Percentiles rank a stretch among this genome's conserved stretches.
Conservation (phyloP, 2,797 vertebrate species). For the Megaceryle alcyon region DNA sequence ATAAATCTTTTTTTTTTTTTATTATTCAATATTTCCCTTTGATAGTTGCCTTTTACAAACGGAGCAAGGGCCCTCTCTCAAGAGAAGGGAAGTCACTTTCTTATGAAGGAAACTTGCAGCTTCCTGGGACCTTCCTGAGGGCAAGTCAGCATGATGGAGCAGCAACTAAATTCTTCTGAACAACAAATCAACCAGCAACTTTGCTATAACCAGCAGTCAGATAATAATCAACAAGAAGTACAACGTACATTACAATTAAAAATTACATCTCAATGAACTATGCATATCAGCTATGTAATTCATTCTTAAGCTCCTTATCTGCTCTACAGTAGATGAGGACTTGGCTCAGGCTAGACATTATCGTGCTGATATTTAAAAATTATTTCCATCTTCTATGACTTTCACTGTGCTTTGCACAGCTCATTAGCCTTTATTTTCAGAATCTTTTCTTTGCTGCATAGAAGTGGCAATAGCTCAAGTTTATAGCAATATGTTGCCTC, state of each 20-base stretch:
- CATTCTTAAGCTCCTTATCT: background rate
- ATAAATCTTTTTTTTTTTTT: background rate
- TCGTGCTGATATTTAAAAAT: background rate
- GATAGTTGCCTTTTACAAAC: background rate
- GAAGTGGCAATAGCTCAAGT: background rate
- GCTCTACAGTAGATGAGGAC: background rate
- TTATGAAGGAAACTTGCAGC: background rate
- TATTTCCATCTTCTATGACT: background rate
- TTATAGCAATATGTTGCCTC: background rate
- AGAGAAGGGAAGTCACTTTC: background rate
- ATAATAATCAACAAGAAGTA: background rate
- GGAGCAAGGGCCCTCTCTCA: background rate
- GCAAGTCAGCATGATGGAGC: background rate
- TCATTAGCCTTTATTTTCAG: conserved; percentile 32
- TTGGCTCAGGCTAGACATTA: background rate
- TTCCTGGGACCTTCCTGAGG: background rate
- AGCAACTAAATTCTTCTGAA: background rate
- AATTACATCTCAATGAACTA: background rate
- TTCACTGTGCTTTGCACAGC: background rate
- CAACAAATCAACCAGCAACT: background rate
- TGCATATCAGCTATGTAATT: background rate
- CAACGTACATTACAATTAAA: background rate
- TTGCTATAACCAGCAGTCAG: background rate
- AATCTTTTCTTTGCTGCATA: background rate
- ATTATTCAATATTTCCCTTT: background rate